phyloP scores from a whole-genome alignment of 2,888 invertebrate species.

The Cerastis leucographa region DNA sequence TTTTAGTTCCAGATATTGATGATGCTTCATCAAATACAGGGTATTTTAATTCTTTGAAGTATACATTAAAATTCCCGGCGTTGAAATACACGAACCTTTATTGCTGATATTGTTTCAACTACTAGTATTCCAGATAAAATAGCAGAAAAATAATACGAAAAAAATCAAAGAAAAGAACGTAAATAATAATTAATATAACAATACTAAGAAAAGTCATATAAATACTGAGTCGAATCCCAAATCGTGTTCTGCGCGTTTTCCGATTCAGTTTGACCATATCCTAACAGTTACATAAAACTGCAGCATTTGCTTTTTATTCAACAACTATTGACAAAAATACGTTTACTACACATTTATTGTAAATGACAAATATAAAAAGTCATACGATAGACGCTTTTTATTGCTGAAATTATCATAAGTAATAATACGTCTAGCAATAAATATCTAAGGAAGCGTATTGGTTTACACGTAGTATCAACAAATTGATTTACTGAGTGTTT shows the following conservation, averaged over 20 bases:
- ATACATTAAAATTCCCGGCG: not conserved
- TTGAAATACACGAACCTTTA: not conserved
- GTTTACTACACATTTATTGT: constrained; percentile 13
- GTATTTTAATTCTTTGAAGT: not conserved
- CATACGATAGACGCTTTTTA: constrained; percentile 5
- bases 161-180: not conserved
- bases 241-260: not conserved
- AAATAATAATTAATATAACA: not conserved
- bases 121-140: not conserved
- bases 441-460: constrained; percentile 28
- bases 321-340: not conserved
- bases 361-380: constrained; percentile 1
- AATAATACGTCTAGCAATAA: constrained; percentile 20
- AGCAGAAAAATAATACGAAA: not conserved
- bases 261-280: too few species aligned
- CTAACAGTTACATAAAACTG: not conserved
- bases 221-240: not conserved
- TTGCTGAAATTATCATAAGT: constrained; percentile 9
- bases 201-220: not conserved
- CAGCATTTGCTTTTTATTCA: not conserved
- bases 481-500: constrained; percentile 50
- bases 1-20: not conserved
- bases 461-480: constrained; percentile 38
- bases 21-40: not conserved
- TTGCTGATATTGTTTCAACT: not conserved